A percentile compares a stretch with the other conserved stretches of the same genome.
Evolutionary conservation across 2,113 vertebrate genomes (phyloP).

Genomic region (Psophia crepitans): DNA sequence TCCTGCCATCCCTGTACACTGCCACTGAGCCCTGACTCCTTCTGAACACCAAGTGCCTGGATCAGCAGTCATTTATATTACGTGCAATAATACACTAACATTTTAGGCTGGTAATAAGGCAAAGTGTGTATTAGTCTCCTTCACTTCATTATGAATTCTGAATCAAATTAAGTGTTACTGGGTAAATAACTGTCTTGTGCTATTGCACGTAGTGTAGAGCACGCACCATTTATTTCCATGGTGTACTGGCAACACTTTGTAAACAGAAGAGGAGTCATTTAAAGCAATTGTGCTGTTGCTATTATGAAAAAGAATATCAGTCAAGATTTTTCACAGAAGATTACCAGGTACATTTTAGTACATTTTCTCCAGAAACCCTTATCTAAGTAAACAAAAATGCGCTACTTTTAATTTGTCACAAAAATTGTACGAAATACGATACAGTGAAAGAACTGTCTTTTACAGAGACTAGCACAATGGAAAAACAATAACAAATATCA

Average conservation of each 20-base stretch:
- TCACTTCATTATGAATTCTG: neutral
- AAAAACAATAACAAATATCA: neutral
- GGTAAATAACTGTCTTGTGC: neutral
- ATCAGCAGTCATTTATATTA: neutral
- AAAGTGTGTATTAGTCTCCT: neutral
- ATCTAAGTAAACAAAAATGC: neutral
- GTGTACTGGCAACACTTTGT: neutral
- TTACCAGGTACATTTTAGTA: neutral
- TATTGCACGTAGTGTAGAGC: fast-evolving
- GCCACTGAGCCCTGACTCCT: neutral
- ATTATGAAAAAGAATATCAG: neutral
- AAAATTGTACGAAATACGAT: neutral
- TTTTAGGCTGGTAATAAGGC: neutral
- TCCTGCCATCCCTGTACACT: fast-evolving
- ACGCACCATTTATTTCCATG: neutral
- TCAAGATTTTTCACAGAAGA: neutral
- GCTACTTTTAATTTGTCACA: neutral
- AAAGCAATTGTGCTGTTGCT: neutral
- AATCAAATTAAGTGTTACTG: neutral
- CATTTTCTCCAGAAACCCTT: neutral
- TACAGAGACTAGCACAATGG: neutral
- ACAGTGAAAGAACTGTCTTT: neutral
- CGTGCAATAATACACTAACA: neutral
- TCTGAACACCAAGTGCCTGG: fast-evolving
- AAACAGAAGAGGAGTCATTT: neutral